Evolutionary conservation across 2,888 invertebrate species (phyloP), one percentile per base, ranked within the genome.

Genomic region (Netelia fuscicornis): DNA sequence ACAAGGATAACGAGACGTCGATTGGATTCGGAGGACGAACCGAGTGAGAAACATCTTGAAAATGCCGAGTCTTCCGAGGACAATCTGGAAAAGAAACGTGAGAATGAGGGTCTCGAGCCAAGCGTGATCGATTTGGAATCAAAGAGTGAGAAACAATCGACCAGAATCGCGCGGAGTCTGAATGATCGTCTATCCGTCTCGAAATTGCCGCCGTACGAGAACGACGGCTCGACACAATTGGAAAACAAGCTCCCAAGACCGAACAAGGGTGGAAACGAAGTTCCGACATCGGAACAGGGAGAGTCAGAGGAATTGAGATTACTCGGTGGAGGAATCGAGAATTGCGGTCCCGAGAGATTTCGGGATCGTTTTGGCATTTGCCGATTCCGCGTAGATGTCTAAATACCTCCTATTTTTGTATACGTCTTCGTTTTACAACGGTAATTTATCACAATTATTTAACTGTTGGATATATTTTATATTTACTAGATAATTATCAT

Each of bases 281-380:
- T 67, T 13, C 62, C 65, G 13, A 23, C 54, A 6, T 44, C 37
- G 0, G 81, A 78, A 5, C 44, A 64, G 11, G 65, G 77, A 2
- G 82, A 86, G 23, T 82, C 83, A 20, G 89, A 94, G 87, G 94
- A 95, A 86, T 93, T 95, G 90, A 95, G 95, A 89, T 94, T 97
- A 64, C 89, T 97, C 23, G 96, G 97, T 0, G 96, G 96, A 23
- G 93, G 91, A 17, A 95, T 95, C 72, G 97, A 97, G 90, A 96
- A 97, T 91, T 97, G 97, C 92, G 97, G 97, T 20, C 97, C 97
- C 0, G 97, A 96, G 68, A 94, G 96, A 89, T 95, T 94, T 88
- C 95, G 97, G 48, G 96, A 97, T 91, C 95, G 95, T n/a, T 95
- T 95, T 82, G 97, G 97, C 9, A 95, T 96, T 62, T 96, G 96